Evolutionary conservation across 2,888 invertebrate species (phyloP).

Genomic region (Brachyopa scutellaris): DNA sequence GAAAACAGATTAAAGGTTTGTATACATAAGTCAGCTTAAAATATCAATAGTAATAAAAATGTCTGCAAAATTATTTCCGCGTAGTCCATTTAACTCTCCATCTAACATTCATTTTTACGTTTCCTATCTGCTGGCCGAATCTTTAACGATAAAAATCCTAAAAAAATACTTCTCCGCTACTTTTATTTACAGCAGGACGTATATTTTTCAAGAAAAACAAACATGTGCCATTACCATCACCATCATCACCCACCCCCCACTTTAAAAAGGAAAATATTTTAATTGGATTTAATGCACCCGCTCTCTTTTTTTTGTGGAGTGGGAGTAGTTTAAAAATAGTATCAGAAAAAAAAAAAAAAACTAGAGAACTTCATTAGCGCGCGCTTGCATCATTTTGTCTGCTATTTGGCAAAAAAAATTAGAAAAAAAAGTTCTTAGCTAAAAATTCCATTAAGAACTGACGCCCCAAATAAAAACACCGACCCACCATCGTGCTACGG

Average conservation of each 20-base stretch:
- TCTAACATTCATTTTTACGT: slow-evolving; percentile 23
- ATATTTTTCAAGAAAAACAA: slow-evolving; percentile 35
- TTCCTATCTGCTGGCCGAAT: neutral
- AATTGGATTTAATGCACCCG: slow-evolving; percentile 46
- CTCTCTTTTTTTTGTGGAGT: neutral
- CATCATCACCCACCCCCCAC: no score
- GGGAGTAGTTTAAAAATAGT: slow-evolving; percentile 13
- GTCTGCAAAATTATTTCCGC: neutral
- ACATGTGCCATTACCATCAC: neutral
- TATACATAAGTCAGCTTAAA: no score
- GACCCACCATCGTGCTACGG: slow-evolving; percentile 51
- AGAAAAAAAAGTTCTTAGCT: slow-evolving; percentile 4
- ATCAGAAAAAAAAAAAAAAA: neutral
- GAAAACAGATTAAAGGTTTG: no score
- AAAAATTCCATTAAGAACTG: slow-evolving; percentile 57
- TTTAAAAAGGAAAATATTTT: slow-evolving; percentile 19
- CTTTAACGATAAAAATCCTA: neutral
- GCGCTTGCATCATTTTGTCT: slow-evolving; percentile 54
- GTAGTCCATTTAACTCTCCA: neutral
- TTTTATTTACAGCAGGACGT: neutral
- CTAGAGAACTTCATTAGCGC: slow-evolving; percentile 59
- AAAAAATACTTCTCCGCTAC: neutral
- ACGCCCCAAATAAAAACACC: slow-evolving; percentile 4
- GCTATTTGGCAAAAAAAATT: slow-evolving; percentile 13
- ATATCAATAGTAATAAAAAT: no score